Evolutionary conservation across 2,113 vertebrate genomes (phyloP).

Genomic region (Carassius auratus): DNA sequence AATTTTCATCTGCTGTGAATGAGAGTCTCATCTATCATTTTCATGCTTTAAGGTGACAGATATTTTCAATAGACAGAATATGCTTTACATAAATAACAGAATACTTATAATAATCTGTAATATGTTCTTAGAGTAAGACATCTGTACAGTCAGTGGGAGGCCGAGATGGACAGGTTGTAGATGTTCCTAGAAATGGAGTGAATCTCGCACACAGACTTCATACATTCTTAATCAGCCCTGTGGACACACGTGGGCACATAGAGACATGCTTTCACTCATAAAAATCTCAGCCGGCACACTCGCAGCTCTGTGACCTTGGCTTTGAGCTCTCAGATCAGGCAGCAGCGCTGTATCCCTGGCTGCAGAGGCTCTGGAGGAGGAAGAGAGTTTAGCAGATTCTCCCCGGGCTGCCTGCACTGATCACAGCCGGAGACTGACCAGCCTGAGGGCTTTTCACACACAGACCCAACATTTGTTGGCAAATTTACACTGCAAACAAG

Average conservation of each 20-base stretch:
- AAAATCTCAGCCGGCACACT: neutral
- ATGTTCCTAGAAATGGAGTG: neutral
- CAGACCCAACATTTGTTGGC: neutral
- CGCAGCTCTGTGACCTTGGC: conserved; percentile 1
- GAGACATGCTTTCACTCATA: neutral
- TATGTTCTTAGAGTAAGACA: neutral
- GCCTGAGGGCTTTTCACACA: conserved; percentile 22
- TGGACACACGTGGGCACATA: neutral
- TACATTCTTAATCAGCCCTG: neutral
- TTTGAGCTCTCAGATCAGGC: conserved; percentile 1
- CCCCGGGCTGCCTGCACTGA: conserved; percentile 19
- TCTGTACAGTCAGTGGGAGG: neutral
- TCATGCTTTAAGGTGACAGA: neutral
- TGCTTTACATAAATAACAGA: neutral
- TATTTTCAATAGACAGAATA: neutral
- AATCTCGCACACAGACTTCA: conserved; percentile 18
- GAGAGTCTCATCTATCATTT: neutral
- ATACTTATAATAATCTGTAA: neutral
- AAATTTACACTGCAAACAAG: conserved; percentile 1
- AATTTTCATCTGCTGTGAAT: neutral
- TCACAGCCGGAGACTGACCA: conserved; percentile 20
- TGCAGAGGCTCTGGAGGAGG: conserved; percentile 28
- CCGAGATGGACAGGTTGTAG: neutral
- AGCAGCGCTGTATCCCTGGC: conserved; percentile 43
- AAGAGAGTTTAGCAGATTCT: neutral